Evolutionary conservation across 2,113 vertebrate genomes (phyloP).

Genomic region (Loxodonta africana): DNA sequence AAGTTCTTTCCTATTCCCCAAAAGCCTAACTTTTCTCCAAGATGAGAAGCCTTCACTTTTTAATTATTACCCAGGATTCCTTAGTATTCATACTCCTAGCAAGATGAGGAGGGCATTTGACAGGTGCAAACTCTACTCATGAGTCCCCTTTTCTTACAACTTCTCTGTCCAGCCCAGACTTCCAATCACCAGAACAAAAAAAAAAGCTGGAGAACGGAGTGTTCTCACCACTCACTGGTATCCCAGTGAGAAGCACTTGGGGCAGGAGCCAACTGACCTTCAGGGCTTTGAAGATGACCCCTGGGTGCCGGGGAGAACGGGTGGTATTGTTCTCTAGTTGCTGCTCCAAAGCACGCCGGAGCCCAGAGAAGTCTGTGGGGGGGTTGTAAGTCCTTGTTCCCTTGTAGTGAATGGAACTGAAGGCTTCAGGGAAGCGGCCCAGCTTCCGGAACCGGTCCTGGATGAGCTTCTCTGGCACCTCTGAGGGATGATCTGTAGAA

Average conservation of each 20-base stretch:
- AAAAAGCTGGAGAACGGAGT: background rate
- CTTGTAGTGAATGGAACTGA: conserved; percentile 98
- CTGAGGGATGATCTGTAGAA: conserved; percentile 92
- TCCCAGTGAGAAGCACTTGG: background rate
- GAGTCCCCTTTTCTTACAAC: background rate
- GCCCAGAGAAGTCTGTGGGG: conserved; percentile 97
- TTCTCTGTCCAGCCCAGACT: background rate
- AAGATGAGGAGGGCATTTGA: background rate
- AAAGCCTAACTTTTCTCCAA: background rate
- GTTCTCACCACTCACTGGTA: background rate
- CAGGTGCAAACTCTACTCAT: background rate
- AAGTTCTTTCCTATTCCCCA: background rate
- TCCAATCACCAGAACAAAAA: background rate
- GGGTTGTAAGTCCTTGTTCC: conserved; percentile 98
- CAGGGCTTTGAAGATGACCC: conserved; percentile 97
- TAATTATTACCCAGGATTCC: background rate
- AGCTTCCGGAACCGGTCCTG: conserved; percentile 98
- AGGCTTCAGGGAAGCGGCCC: conserved; percentile 97
- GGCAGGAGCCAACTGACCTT: conserved; percentile 89
- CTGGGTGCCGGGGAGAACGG: conserved; percentile 95
- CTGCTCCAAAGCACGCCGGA: conserved; percentile 94
- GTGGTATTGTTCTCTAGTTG: conserved; percentile 98
- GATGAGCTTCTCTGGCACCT: conserved; percentile 96
- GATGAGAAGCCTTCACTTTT: background rate
- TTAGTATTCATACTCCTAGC: background rate